Conservation (phyloP, 2,113 vertebrate genomes). For the Catagonus wagneri region DNA sequence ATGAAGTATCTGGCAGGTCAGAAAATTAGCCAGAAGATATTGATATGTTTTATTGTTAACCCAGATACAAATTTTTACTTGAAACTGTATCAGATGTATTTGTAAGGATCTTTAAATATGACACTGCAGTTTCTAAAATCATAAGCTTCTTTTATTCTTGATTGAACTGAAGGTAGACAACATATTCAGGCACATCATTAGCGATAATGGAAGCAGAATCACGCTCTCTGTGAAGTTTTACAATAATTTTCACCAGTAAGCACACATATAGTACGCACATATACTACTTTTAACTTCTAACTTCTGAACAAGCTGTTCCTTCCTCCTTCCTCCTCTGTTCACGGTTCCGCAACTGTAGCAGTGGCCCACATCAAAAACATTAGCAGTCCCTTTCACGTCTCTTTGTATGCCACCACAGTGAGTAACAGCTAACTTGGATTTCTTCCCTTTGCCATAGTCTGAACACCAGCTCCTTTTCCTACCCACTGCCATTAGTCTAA, state of each 20-base stretch:
- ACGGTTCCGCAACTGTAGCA: background rate
- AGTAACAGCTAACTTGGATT: background rate
- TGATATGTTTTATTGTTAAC: constrained; percentile 6
- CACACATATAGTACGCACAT: background rate
- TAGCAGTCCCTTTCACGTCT: background rate
- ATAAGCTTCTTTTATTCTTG: background rate
- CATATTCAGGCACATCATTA: background rate
- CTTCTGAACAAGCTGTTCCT: background rate
- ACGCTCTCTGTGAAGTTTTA: background rate
- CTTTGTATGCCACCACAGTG: background rate
- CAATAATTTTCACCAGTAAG: background rate
- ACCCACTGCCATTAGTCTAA: background rate
- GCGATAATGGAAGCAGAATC: background rate
- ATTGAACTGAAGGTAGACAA: background rate
- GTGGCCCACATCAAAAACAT: background rate
- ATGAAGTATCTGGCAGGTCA: background rate
- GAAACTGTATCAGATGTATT: constrained; percentile 26
- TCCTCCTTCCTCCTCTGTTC: background rate
- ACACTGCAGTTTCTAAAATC: constrained; percentile 31
- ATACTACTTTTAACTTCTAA: background rate
- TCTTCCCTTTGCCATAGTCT: background rate
- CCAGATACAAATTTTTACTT: constrained; percentile 13
- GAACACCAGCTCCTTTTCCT: background rate
- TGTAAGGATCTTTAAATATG: constrained; percentile 44
- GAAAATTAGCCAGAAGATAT: constrained; percentile 36